A percentile compares a stretch with the other conserved stretches of the same genome.
Evolutionary conservation across 2,797 vertebrate genomes (phyloP).

Genomic region (Bradypodion ventrale): DNA sequence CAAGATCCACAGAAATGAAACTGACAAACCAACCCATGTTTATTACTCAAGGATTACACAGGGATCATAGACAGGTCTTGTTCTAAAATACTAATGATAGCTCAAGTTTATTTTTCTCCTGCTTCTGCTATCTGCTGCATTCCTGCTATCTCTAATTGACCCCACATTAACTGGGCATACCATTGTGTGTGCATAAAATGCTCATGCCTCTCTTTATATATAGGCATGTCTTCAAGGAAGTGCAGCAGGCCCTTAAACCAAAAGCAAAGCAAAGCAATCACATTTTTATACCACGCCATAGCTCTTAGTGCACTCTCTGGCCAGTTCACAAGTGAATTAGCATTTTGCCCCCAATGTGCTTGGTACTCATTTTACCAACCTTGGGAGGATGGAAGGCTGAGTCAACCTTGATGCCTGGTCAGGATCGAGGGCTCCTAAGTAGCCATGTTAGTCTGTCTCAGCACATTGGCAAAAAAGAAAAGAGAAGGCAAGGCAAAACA

Average conservation of each 20-base stretch:
- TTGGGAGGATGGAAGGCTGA: no score
- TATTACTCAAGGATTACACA: not conserved
- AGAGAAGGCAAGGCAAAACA: no score
- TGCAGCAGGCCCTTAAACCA: not conserved
- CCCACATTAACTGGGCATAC: not conserved
- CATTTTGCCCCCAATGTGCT: no score
- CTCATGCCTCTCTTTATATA: not conserved
- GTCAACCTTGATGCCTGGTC: no score
- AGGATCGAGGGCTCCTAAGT: no score
- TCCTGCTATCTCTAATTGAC: slow-evolving; percentile 2
- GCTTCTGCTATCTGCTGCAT: not conserved
- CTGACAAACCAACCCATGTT: not conserved
- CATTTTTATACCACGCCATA: no score
- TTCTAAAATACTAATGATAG: not conserved
- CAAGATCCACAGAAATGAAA: not conserved
- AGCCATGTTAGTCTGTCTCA: no score
- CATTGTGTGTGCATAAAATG: not conserved
- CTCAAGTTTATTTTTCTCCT: not conserved
- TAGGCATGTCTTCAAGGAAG: not conserved
- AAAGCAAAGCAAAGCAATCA: no score
- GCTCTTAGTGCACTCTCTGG: no score
- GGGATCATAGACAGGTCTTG: not conserved
- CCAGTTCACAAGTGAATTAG: no score
- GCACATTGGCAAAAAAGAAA: no score
- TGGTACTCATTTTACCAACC: no score